Conservation (phyloP, 2,797 vertebrate genomes). For the Meda fulgida region DNA sequence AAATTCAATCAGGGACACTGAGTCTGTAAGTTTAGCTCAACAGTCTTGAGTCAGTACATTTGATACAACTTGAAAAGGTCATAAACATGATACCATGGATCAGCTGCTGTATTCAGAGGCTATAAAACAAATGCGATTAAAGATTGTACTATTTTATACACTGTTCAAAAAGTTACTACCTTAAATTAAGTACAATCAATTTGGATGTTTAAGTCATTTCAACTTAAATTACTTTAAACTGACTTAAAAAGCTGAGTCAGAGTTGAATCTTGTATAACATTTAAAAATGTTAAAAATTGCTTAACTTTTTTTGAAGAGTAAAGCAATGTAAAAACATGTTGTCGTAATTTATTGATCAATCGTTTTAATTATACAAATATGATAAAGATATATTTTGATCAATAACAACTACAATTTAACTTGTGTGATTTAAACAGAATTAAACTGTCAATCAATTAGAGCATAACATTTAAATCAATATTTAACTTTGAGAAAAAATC, state of each 20-base stretch:
- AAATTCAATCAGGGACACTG: neutral
- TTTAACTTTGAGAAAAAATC: neutral
- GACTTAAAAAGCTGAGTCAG: too few species aligned
- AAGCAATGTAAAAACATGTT: too few species aligned
- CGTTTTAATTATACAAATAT: too few species aligned
- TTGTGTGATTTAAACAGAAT: neutral
- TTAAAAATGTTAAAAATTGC: too few species aligned
- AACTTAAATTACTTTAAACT: too few species aligned
- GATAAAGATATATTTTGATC: too few species aligned
- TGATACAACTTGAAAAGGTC: slow-evolving; percentile 34
- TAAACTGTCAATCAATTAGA: neutral
- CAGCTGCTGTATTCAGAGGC: neutral
- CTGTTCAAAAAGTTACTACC: too few species aligned
- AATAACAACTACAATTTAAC: neutral
- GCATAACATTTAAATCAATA: neutral
- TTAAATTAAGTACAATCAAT: too few species aligned
- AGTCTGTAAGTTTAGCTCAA: slow-evolving; percentile 43
- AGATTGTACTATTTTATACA: neutral
- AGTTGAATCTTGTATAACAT: too few species aligned
- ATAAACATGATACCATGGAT: neutral
- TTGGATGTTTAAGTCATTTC: too few species aligned
- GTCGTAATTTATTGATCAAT: too few species aligned
- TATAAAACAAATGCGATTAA: neutral
- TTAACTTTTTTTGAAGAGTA: too few species aligned
- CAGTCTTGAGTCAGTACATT: slow-evolving; percentile 10